Percentiles rank a stretch among this genome's conserved stretches.
Conservation (phyloP, 2,888 invertebrate species). For the Agrochola circellaris region DNA sequence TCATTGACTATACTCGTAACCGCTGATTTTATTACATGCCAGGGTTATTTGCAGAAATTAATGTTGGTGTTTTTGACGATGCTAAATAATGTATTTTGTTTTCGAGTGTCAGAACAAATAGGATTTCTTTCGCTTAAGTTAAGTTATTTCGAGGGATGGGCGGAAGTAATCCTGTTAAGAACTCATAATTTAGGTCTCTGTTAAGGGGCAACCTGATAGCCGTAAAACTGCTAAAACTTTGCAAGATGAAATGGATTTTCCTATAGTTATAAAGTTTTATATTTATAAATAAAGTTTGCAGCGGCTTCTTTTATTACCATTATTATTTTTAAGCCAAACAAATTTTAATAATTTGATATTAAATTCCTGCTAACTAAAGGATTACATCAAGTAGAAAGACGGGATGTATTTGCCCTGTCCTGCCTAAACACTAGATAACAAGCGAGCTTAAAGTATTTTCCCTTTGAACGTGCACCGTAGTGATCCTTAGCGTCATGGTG, state of each 20-base stretch:
- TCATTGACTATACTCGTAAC: not conserved
- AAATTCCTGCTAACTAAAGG: not conserved
- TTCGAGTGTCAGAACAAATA: not conserved
- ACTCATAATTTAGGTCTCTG: not conserved
- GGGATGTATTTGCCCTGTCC: not conserved
- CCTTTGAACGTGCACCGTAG: not conserved
- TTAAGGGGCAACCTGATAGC: not conserved
- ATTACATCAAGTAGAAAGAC: not conserved
- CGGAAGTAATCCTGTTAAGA: not conserved
- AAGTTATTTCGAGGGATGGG: not conserved
- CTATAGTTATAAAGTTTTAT: no score
- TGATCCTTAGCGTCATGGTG: not conserved
- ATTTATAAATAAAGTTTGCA: no score
- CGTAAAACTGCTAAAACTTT: not conserved
- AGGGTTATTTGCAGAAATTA: constrained; percentile 9
- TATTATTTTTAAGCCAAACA: not conserved
- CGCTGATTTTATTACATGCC: constrained; percentile 12
- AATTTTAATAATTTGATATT: not conserved
- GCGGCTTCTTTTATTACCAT: not conserved
- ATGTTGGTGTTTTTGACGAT: constrained; percentile 2
- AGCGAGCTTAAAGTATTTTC: not conserved
- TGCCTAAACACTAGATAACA: not conserved
- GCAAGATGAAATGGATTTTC: not conserved
- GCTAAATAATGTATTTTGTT: constrained; percentile 9
- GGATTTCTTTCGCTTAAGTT: not conserved